A percentile compares a stretch with the other conserved stretches of the same genome.
Evolutionary conservation across 2,888 invertebrate species (phyloP).

Genomic region (Syrista parreyssii): DNA sequence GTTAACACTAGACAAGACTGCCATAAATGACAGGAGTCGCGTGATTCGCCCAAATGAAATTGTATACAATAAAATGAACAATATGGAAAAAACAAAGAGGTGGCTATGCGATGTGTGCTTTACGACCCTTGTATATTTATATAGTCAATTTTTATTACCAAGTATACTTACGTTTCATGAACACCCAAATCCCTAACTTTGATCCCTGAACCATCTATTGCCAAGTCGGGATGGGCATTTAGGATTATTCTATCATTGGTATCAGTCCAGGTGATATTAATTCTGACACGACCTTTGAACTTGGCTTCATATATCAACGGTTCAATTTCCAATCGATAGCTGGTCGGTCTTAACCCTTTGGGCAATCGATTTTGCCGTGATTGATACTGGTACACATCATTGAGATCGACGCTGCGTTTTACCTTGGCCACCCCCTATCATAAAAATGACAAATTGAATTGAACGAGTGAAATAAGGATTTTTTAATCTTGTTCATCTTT

Average conservation of each 20-base stretch:
- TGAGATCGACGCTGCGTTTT: conserved; percentile 77
- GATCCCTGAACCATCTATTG: conserved; percentile 70
- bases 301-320: conserved; percentile 75
- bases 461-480: background rate
- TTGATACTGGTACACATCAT: conserved; percentile 75
- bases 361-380: conserved; percentile 76
- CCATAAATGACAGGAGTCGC: background rate
- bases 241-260: conserved; percentile 74
- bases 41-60: background rate
- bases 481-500: background rate
- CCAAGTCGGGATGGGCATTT: conserved; percentile 75
- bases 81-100: background rate
- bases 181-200: conserved; percentile 59
- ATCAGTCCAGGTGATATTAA: conserved; percentile 76
- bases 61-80: background rate
- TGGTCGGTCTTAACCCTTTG: conserved; percentile 73
- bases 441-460: background rate
- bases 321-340: conserved; percentile 75
- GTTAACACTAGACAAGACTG: background rate
- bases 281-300: conserved; percentile 77
- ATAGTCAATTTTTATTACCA: background rate
- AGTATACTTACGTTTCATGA: conserved; percentile 53
- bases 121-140: no score
- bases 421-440: conserved; percentile 44
- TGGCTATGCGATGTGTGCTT: background rate